A percentile compares a stretch with the other conserved stretches of the same genome.
phyloP scores from a whole-genome alignment of 2,113 vertebrate species.

The Loxodonta africana region DNA sequence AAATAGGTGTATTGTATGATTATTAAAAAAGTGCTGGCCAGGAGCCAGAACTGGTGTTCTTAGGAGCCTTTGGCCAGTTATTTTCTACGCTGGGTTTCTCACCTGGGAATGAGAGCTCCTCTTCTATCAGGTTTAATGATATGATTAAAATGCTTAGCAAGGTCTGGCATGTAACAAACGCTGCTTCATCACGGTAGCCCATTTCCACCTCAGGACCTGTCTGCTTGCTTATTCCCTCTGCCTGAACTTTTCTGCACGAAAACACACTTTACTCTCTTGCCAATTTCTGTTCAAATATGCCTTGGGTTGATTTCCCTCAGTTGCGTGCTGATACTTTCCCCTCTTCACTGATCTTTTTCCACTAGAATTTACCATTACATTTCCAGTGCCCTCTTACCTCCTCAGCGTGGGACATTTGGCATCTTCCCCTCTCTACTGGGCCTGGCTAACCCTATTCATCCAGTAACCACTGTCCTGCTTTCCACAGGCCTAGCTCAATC shows the following conservation, averaged over 20 bases:
- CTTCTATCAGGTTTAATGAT: background rate
- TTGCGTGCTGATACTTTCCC: background rate
- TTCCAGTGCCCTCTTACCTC: no score
- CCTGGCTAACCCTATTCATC: background rate
- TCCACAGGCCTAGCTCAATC: no score
- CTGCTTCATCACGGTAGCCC: background rate
- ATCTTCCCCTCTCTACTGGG: background rate
- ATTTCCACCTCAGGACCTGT: background rate
- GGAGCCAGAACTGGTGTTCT: background rate
- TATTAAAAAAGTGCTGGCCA: background rate
- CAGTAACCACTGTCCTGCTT: background rate
- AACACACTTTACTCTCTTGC: background rate
- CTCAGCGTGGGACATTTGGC: background rate
- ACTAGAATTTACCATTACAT: background rate
- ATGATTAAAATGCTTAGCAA: background rate
- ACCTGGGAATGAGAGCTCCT: background rate
- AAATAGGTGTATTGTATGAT: no score
- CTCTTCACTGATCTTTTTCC: no score
- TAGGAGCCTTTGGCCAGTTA: background rate
- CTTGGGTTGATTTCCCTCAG: fast-evolving
- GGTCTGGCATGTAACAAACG: background rate
- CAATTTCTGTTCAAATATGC: background rate
- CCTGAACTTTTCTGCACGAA: background rate
- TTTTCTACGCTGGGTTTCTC: background rate
- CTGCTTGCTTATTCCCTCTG: background rate